Conservation (phyloP, 1,140 invertebrate genomes). For the Saccostrea cuccullata region DNA sequence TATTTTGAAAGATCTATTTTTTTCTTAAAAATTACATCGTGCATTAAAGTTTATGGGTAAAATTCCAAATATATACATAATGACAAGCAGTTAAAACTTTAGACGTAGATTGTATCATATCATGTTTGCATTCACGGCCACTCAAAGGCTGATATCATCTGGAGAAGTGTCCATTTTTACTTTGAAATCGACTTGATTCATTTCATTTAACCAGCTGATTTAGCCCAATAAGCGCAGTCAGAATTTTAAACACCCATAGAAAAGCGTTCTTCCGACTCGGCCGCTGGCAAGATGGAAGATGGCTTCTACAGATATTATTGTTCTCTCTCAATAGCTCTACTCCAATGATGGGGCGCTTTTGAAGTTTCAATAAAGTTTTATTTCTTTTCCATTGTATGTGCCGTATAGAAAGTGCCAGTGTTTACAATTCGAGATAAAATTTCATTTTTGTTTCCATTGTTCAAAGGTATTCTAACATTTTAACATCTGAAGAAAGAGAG, state of each 20-base stretch:
- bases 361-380: constrained; percentile 37
- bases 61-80: constrained; percentile 8
- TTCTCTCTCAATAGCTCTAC: neutral
- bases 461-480: constrained; percentile 34
- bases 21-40: constrained; percentile 5
- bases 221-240: constrained; percentile 28
- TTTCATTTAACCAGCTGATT: constrained; percentile 31
- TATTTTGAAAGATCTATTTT: neutral
- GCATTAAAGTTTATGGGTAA: constrained; percentile 15
- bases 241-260: constrained; percentile 29
- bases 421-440: constrained; percentile 36
- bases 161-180: constrained; percentile 21
- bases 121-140: constrained; percentile 7
- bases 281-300: constrained; percentile 21
- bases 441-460: constrained; percentile 34
- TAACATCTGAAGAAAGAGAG: constrained; percentile 19
- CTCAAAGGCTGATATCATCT: constrained; percentile 6
- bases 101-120: constrained; percentile 5
- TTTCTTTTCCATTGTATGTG: constrained; percentile 26
- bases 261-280: constrained; percentile 20
- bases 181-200: constrained; percentile 35
- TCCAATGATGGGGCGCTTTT: constrained; percentile 17
- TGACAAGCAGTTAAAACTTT: neutral
- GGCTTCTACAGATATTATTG: neutral
- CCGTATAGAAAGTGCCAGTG: constrained; percentile 34